Base-by-base conservation (phyloP, 64 coral and sea anemone species). In the Pachyseris speciosa region DNA sequence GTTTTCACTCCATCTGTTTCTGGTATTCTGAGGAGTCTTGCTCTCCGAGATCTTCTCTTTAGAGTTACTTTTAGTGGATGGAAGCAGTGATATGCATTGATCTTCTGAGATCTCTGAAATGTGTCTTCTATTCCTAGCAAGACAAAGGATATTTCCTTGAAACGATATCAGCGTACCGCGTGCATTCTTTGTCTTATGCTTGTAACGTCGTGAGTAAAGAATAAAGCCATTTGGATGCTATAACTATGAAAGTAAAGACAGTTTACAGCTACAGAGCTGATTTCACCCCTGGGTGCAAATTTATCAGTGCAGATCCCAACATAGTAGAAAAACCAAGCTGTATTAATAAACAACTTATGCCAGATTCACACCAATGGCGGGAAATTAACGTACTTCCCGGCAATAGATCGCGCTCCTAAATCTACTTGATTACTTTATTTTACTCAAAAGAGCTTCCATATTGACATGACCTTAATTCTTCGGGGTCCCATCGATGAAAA, bases 71-170 rank as follows among this genome's bases (percentile, higher is more conserved):
- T 55, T 40, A 33, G 38, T 74, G 24, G 49, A 42, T 15, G 84
- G 84, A 29, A 63, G 25, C 19, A 93, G 63, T 17, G 91, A 61
- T 68, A 93, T 73, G 26, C 47, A 80, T 2, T 88, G 84, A 15
- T 80, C 49, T 60, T 72, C 91, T 67, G 91, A 64, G 12, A 87
- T 93, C n/a, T 5, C n/a, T 22, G n/a, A n/a, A n/a, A n/a, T n/a
- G n/a, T 53, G 43, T 59, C 45, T 87, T 25, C 26, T 93, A 34
- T 64, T 55, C 64, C 74, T 67, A 15, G 17, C 15, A 78, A 70
- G 55, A 81, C 31, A 81, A 63, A 55, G 19, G 5, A 58, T 33
- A 76, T 76, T 50, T 10, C 39, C 26, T 44, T 9, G 26, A 44
- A 17, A 9, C 5, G 27, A 24, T 24, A 24, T 64, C 22, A 63